A percentile compares a stretch with the other conserved stretches of the same genome.
Evolutionary conservation across 2,113 vertebrate genomes (phyloP).

Genomic region (Oriolus oriolus): DNA sequence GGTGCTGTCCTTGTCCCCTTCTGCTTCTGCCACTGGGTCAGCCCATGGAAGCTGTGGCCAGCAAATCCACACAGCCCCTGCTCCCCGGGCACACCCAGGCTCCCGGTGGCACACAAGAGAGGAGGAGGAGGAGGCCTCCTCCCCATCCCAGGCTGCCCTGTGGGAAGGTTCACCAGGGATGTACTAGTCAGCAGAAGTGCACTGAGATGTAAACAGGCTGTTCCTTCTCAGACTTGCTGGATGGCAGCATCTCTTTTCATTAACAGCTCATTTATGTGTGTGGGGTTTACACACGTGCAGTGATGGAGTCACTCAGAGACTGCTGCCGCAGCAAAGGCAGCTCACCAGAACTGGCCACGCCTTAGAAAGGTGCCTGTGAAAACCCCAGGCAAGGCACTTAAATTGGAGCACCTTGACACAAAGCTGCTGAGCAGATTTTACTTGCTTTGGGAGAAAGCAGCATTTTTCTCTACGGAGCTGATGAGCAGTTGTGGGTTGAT

Average conservation of each 20-base stretch:
- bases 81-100: neutral
- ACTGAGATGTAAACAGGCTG: neutral
- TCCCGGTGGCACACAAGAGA: neutral
- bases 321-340: neutral
- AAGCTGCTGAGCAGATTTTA: neutral
- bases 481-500: conserved; percentile 19
- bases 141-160: neutral
- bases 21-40: neutral
- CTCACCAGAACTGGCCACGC: neutral
- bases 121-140: neutral
- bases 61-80: neutral
- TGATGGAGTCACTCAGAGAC: neutral
- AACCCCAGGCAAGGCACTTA: neutral
- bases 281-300: neutral
- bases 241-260: neutral
- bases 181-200: neutral
- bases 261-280: neutral
- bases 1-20: neutral
- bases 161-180: neutral
- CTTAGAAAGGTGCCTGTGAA: neutral
- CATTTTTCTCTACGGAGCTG: neutral
- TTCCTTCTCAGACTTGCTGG: neutral
- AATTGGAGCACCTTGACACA: neutral
- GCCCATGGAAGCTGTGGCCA: accelerated
- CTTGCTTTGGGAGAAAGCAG: neutral